Base-by-base conservation (phyloP, 2,113 vertebrate species). In the Dinomys branickii region DNA sequence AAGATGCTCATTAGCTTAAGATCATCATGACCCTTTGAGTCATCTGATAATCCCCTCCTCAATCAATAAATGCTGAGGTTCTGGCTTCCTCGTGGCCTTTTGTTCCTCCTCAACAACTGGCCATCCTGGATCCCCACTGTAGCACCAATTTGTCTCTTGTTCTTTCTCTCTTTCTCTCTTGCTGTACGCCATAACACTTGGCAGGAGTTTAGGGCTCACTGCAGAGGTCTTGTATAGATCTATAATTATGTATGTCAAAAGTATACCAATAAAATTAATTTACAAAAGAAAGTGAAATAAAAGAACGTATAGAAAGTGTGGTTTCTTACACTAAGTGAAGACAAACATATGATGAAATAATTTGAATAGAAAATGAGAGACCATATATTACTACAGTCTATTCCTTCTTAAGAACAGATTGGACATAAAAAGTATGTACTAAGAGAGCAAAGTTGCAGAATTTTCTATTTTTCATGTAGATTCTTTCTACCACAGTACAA, bases 351-450 rank as follows among this genome's bases (percentile, higher is more conserved):
- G 38, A 52, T 89, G 16, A 93, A 54, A 88, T 59, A 50, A 59
- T 44, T 81, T 67, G 10, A 52, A 78, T 63, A 71, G 5, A 78
- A 96, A 95, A 93, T 81, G 12, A 47, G 12, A 81, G 11, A 78
- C 26, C 11, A 0, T 88, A 61, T 35, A 41, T 65, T 71, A 85
- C 9, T 30, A 28, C 12, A 77, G 75, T 47, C n/a, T 8, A 22
- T 90, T 92, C 14, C 17, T 92, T 90, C 54, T 88, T 65, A 78
- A 84, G 19, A 90, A 41, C 30, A 50, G 81, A 52, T 88, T 44
- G 38, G 24, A 50, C 44, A 41, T 41, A 58, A 12, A 73, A 87
- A 88, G 33, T 71, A 9, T 24, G 20, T 56, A 83, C 14, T 22
- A 13, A 20, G 7, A 85, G 14, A 88, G 24, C 1, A 80, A 77